These are phyloP conservation scores for Eptesicus fuscus DNA, from an alignment of 2,113 vertebrate species.

Conservation along the genomic window DNA sequence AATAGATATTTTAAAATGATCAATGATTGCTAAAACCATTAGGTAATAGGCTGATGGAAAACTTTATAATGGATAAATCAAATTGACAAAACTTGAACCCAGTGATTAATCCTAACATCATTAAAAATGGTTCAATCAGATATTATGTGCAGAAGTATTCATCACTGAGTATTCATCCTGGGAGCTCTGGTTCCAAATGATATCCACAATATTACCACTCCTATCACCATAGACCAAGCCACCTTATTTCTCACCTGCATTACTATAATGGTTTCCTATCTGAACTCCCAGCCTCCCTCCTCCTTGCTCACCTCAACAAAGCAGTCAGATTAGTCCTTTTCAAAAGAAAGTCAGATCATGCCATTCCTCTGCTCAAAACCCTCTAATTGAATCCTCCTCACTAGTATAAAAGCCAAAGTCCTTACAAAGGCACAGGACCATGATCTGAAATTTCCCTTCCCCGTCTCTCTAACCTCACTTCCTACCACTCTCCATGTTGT, in stretches of 20 bases:
- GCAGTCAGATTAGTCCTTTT: neutral
- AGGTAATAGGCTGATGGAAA: neutral
- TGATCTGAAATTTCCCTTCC: neutral
- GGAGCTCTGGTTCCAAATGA: conserved; percentile 7
- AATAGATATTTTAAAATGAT: neutral
- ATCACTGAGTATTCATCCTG: neutral
- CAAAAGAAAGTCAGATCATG: conserved; percentile 23
- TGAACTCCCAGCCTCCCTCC: neutral
- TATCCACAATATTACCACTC: neutral
- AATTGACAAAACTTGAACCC: neutral
- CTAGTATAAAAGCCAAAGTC: neutral
- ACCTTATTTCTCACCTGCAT: neutral
- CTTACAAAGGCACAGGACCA: neutral
- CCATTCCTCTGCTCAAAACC: neutral
- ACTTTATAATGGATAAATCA: neutral
- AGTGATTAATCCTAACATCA: neutral
- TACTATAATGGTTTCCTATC: neutral
- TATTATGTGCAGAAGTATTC: neutral
- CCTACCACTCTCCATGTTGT: neutral
- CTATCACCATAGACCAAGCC: neutral
- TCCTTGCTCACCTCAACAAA: neutral
- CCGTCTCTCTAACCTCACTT: neutral
- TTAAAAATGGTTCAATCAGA: neutral
- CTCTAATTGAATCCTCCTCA: neutral
- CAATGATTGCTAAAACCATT: neutral